These are phyloP conservation scores for Deilephila porcellus DNA, from an alignment of 2,888 invertebrate genomes.

Conservation along the genomic window DNA sequence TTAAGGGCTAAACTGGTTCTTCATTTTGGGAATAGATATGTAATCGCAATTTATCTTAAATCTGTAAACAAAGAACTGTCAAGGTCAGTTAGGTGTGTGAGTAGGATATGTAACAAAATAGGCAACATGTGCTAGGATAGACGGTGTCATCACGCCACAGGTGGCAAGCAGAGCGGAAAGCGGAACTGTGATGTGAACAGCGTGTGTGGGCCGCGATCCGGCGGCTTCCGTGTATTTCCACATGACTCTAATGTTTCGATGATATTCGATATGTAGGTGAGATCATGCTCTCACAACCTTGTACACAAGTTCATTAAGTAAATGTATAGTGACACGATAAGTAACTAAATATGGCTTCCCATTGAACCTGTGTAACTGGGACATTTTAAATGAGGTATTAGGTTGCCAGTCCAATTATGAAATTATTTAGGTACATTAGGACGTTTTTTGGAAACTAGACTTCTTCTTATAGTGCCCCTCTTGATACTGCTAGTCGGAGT, in stretches of 20 bases:
- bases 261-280: conserved; percentile 60
- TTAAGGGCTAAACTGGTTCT: too few species aligned
- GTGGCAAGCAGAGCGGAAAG: conserved; percentile 67
- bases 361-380: background rate
- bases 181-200: conserved; percentile 47
- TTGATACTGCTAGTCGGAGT: too few species aligned
- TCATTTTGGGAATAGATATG: too few species aligned
- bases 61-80: background rate
- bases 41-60: background rate
- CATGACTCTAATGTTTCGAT: conserved; percentile 68
- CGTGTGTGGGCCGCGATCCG: conserved; percentile 29
- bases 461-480: too few species aligned
- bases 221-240: conserved; percentile 62
- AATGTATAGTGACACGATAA: background rate
- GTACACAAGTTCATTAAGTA: conserved; percentile 1
- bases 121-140: conserved; percentile 36
- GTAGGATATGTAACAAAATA: conserved; percentile 5
- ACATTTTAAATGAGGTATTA: background rate
- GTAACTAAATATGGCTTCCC: conserved; percentile 4
- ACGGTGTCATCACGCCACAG: conserved; percentile 43
- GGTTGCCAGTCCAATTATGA: too few species aligned
- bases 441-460: too few species aligned
- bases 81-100: background rate
- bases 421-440: too few species aligned
- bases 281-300: conserved; percentile 51